Base-by-base conservation (phyloP, 1,140 invertebrate genomes). In the Grapholita molesta region DNA sequence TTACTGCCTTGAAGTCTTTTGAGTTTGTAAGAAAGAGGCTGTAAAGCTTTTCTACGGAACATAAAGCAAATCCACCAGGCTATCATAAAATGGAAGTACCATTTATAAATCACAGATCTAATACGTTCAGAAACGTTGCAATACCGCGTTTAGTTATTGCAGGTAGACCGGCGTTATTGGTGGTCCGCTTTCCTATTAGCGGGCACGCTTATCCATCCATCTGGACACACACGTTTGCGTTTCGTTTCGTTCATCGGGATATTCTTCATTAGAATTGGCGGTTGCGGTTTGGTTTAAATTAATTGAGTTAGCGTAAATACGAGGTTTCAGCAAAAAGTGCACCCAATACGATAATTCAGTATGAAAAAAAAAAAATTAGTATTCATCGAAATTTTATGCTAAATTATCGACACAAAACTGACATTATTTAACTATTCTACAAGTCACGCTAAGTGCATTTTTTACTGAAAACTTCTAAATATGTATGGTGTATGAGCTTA, bases 51-150 rank as follows among this genome's bases (percentile, higher is more conserved):
- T 48, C 42, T 15, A 28, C 9, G 25, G 15, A 28, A 32, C 25
- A n/a, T 57, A 25, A 30, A 61, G 8, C 32, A n/a, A 8, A 61
- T 61, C 25, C 12, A 65, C 64, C 33, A 18, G 15, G 32, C 30
- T 15, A 38, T 67, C 70, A 71, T 76, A 79, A 76, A 79, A 76
- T 70, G 64, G 66, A 70, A 74, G 57, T 65, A 74, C 70, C 69
- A 66, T 73, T 75, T 74, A 73, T 73, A 77, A 79, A 79, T 75
- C 70, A 76, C 73, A 55, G 73, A 77, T 72, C 64, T 75, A 72
- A 73, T 73, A 75, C 70, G 68, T 71, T 71, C 52, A 8, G 70
- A 70, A 65, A 35, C 33, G 68, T 67, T 76, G 70, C 71, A 38
- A 67, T 70, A 72, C 65, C 67, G 35, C 53, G 48, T 53, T 52